A percentile compares a stretch with the other conserved stretches of the same genome.
phyloP scores from a whole-genome alignment of 2,888 invertebrate genomes.

The Stictocephala bisonia region DNA sequence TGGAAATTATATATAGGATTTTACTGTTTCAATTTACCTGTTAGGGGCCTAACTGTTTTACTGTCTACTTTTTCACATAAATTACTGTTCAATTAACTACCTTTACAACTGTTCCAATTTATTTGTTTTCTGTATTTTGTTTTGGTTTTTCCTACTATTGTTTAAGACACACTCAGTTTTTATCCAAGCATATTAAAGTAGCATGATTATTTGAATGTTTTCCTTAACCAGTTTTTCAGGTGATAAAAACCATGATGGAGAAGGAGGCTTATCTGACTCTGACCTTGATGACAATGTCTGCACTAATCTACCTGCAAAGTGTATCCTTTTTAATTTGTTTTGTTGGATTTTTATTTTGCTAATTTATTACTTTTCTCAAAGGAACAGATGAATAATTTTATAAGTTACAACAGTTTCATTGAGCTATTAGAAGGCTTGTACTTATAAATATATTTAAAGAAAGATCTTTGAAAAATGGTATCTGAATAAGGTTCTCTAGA shows the following conservation, averaged over 20 bases:
- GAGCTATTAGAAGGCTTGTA: too few relatives aligned
- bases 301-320: conserved; percentile 25
- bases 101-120: conserved; percentile 6
- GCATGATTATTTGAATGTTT: conserved; percentile 4
- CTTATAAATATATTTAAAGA: too few relatives aligned
- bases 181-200: not conserved
- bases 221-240: conserved; percentile 17
- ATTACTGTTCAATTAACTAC: not conserved
- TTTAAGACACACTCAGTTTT: too few relatives aligned
- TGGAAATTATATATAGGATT: not conserved
- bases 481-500: too few relatives aligned
- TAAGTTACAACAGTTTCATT: too few relatives aligned
- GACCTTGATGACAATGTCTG: not conserved
- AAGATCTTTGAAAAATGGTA: too few relatives aligned
- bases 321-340: conserved; percentile 33
- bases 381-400: too few relatives aligned
- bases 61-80: not conserved
- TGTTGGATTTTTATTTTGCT: conserved; percentile 7
- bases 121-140: not conserved
- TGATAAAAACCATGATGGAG: conserved; percentile 27
- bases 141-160: not conserved
- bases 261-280: conserved; percentile 12
- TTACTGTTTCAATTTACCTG: conserved; percentile 5
- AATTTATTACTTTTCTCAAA: too few relatives aligned
- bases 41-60: not conserved